phyloP scores from a whole-genome alignment of 2,888 invertebrate genomes.

The Tineola bisselliella region DNA sequence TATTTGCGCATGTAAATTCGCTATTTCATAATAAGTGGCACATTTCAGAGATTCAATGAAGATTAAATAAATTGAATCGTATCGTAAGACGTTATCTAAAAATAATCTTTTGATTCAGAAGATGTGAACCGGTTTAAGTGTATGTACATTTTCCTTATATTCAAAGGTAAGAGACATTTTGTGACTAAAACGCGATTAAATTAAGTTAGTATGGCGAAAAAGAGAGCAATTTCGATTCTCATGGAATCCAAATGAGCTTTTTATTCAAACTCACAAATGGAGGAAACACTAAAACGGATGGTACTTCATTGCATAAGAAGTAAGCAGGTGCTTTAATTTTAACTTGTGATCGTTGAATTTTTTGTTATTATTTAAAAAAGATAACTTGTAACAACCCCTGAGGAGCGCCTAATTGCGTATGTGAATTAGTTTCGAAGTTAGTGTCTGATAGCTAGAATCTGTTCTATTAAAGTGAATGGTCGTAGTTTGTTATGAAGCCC shows the following conservation, averaged over 20 bases:
- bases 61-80: constrained; percentile 3
- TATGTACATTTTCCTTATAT: constrained; percentile 9
- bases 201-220: constrained; percentile 63
- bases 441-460: too few species aligned
- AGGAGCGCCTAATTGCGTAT: too few species aligned
- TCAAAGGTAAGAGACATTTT: constrained; percentile 31
- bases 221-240: constrained; percentile 63
- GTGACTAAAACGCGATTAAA: constrained; percentile 45
- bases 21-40: neutral
- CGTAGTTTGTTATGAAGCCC: too few species aligned
- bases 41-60: neutral
- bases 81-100: constrained; percentile 1
- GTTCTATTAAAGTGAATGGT: too few species aligned
- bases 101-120: constrained; percentile 8
- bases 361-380: neutral
- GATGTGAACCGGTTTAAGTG: neutral
- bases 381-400: too few species aligned
- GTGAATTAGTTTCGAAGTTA: too few species aligned
- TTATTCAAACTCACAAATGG: constrained; percentile 57
- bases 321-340: constrained; percentile 22
- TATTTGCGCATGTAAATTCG: neutral
- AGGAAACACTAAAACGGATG: constrained; percentile 53
- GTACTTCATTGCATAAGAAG: constrained; percentile 36
- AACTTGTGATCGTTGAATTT: constrained; percentile 24
- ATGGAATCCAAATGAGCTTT: constrained; percentile 66